Base-by-base conservation (phyloP, 2,797 vertebrate genomes). In the Syncerus caffer region DNA sequence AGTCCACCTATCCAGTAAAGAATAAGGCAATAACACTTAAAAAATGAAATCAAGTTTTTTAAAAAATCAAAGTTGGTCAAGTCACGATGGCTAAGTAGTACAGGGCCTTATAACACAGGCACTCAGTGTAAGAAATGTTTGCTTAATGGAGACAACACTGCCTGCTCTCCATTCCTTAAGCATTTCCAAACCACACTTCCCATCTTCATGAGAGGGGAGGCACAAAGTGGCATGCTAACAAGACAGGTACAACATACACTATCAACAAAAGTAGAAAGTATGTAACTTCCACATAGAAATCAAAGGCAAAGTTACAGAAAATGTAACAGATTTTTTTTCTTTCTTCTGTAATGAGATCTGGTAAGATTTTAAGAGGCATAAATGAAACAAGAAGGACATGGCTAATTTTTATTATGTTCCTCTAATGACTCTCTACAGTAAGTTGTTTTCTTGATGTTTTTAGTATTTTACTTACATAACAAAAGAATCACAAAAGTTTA, bases 341-440 rank as follows among this genome's bases (percentile, higher is more conserved):
- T 90, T 76, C 76, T 82, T 85, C 62, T 89, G 9, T 38, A 97
- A 11, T n/a, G 96, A 96, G 51, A 93, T 29, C 14, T n/a, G 19
- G 51, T 85, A 80, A 90, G 45, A 92, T 83, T 17, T 83, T 16
- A 86, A 89, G 76, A 74, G 7, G 50, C 57, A 55, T 31, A 80
- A 96, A 90, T 38, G 19, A 86, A 47, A 38, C 76, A 87, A 31
- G 6, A 71, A 29, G 7, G 14, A 90, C 38, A 84, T 8, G 10
- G 50, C 51, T 95, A 82, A 42, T 38, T 89, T 97, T 31, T 38
- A 85, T 21, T 89, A 82, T 11, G 53, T 12, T 89, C 34, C 34
- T 94, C 42, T 64, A 85, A 13, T 3, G n/a, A 67, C 34, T 27
- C 50, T 88, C 47, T 76, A 93, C 45, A 74, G 2, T 78, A 34